Evolutionary conservation across 1,140 invertebrate species (phyloP).

Genomic region (Drosophila sp.): DNA sequence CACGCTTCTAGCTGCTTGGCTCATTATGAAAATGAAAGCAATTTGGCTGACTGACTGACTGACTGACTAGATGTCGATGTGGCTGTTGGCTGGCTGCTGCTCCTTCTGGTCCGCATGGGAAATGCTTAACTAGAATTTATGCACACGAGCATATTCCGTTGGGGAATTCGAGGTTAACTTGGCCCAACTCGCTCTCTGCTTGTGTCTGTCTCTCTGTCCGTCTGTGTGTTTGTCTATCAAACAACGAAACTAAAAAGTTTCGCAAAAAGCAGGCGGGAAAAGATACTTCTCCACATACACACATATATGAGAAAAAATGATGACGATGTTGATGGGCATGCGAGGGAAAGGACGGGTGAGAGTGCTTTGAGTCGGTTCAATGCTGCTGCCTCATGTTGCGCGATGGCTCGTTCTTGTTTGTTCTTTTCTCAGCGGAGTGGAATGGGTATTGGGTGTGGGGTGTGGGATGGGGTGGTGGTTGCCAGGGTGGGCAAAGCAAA

Average conservation of each 20-base stretch:
- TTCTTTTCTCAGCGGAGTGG: conserved; percentile 4
- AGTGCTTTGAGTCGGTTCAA: conserved; percentile 21
- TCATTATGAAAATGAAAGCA: conserved; percentile 77
- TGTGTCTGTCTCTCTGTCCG: conserved; percentile 19
- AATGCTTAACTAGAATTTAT: conserved; percentile 65
- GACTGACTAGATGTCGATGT: conserved; percentile 5
- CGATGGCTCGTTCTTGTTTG: conserved; percentile 26
- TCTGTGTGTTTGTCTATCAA: conserved; percentile 65
- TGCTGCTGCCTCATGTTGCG: conserved; percentile 8
- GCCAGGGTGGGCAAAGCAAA: conserved; percentile 54
- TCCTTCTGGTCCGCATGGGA: conserved; percentile 13
- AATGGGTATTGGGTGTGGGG: background rate
- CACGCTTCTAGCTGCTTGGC: conserved; percentile 29
- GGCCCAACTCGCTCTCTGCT: no score
- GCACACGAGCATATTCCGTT: conserved; percentile 71
- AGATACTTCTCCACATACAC: background rate
- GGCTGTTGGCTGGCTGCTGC: background rate
- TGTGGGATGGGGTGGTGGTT: background rate
- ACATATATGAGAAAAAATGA: conserved; percentile 56
- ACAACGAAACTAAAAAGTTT: conserved; percentile 75
- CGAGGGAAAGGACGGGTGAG: conserved; percentile 24
- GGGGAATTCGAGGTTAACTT: conserved; percentile 58
- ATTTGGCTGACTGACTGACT: conserved; percentile 37
- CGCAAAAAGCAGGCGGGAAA: conserved; percentile 52
- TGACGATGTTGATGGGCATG: conserved; percentile 60